Percentiles rank a stretch among this genome's conserved stretches.
phyloP scores from a whole-genome alignment of 2,797 vertebrate species.

The Atherinosoma microstoma region DNA sequence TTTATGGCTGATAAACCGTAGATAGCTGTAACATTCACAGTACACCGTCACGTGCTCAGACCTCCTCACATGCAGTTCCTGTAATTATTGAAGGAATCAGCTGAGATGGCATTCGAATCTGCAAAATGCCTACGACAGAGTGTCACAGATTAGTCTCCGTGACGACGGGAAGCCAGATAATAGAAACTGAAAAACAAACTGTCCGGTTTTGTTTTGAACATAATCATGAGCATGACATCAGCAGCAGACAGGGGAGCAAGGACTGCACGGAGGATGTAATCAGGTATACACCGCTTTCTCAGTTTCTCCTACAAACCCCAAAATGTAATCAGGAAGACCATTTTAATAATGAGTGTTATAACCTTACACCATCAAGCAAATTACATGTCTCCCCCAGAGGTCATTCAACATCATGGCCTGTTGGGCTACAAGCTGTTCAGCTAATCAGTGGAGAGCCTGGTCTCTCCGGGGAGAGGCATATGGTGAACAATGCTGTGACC shows the following conservation, averaged over 20 bases:
- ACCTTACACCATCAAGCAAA: conserved; percentile 72
- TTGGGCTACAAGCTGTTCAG: conserved; percentile 71
- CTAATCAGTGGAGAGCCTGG: conserved; percentile 70
- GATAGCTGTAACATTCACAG: conserved; percentile 25
- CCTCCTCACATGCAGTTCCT: conserved; percentile 38
- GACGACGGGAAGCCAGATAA: conserved; percentile 32
- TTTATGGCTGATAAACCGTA: conserved; percentile 49
- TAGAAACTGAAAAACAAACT: conserved; percentile 28
- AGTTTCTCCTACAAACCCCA: conserved; percentile 35
- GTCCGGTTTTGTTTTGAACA: conserved; percentile 27
- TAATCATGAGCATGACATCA: conserved; percentile 18
- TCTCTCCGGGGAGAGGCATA: conserved; percentile 63
- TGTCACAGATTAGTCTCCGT: conserved; percentile 40
- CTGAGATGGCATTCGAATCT: conserved; percentile 16
- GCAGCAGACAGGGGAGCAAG: conserved; percentile 3
- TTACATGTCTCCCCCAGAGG: conserved; percentile 69
- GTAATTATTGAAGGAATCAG: conserved; percentile 43
- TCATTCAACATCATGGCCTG: conserved; percentile 66
- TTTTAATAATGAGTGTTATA: conserved; percentile 50
- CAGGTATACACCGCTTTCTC: conserved; percentile 29
- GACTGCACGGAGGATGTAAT: conserved; percentile 11
- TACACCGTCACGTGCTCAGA: conserved; percentile 15
- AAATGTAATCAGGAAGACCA: conserved; percentile 34
- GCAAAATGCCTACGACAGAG: conserved; percentile 39
- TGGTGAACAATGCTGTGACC: conserved; percentile 52